Base-by-base conservation (phyloP, 2,888 invertebrate species). In the Drosophila setosimentum region DNA sequence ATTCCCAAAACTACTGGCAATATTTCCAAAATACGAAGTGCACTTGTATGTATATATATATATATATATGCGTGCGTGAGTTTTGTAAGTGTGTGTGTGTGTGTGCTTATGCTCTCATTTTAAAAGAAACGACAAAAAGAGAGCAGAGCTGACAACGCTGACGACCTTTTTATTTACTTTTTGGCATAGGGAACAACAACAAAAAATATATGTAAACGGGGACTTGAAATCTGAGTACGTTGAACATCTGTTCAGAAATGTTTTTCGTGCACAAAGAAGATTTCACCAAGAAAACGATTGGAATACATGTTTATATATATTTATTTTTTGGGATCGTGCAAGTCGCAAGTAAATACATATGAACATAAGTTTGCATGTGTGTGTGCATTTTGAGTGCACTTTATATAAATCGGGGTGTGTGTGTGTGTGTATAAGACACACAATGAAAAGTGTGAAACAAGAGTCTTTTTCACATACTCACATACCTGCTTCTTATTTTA, bases 401-500 rank as follows among this genome's bases (percentile, higher is more conserved):
- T 76, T 60, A 74, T 77, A 66, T 73, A 66, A 69, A 61, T 32
- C 30, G 6, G 30, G 6, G 30, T 7, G 11, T 18, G 35, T 67
- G 40, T 65, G 53, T 58, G 60, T 65, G 62, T 57, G 55, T 61
- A 76, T 72, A 63, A 65, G 72, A 81, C 64, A 78, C 62, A 87
- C 85, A 86, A 82, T 85, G 78, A 73, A 73, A 90, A 83, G 83
- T 86, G 90, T 89, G 83, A 88, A 90, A 87, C 83, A 83, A 90
- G 89, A 90, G 75, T 88, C 88, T 90, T 90, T 78, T 80, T 78
- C 75, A 65, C 50, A 80, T 80, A 90, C 48, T 59, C 35, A 60
- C 80, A 78, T 90, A 90, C 89, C 87, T 87, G 90, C 83, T 75
- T 45, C 45, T 90, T 85, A 80, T 88, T 87, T 87, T 78, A 86